These are phyloP conservation scores for Nomada goodeniana DNA, from an alignment of 2,888 invertebrate genomes.

Conservation along the genomic window DNA sequence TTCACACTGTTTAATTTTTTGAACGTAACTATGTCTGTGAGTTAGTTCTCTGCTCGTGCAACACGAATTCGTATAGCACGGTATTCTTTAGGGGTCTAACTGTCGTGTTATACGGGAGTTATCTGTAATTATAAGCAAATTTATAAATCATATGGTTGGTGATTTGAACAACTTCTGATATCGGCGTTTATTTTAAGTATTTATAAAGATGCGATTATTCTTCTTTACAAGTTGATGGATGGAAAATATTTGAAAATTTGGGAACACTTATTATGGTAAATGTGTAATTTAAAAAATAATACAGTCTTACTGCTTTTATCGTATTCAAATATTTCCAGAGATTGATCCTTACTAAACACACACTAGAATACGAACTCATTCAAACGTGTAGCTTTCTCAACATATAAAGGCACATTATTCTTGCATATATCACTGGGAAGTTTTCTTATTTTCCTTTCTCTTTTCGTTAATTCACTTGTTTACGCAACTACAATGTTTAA, in stretches of 20 bases:
- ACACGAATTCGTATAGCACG: too few relatives aligned
- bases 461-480: slow-evolving; percentile 25
- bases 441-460: slow-evolving; percentile 5
- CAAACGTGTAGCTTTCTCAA: slow-evolving; percentile 26
- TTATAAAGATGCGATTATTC: slow-evolving; percentile 36
- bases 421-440: slow-evolving; percentile 21
- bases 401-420: slow-evolving; percentile 37
- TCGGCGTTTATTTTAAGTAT: slow-evolving; percentile 58
- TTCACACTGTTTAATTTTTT: too few relatives aligned
- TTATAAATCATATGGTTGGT: slow-evolving; percentile 12
- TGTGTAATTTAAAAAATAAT: slow-evolving; percentile 58
- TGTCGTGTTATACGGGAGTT: too few relatives aligned
- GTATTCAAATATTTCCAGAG: slow-evolving; percentile 33
- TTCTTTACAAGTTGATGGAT: slow-evolving; percentile 46
- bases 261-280: slow-evolving; percentile 40
- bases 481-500: slow-evolving; percentile 40
- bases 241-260: slow-evolving; percentile 45
- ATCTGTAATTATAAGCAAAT: slow-evolving; percentile 36
- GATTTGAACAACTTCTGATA: slow-evolving; percentile 18
- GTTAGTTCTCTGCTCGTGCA: too few relatives aligned
- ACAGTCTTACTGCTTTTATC: slow-evolving; percentile 51
- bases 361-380: slow-evolving; percentile 48
- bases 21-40: too few relatives aligned
- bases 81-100: too few relatives aligned
- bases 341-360: slow-evolving; percentile 56